Base-by-base conservation (phyloP, 2,888 invertebrate genomes). In the Drosophila kokeensis region DNA sequence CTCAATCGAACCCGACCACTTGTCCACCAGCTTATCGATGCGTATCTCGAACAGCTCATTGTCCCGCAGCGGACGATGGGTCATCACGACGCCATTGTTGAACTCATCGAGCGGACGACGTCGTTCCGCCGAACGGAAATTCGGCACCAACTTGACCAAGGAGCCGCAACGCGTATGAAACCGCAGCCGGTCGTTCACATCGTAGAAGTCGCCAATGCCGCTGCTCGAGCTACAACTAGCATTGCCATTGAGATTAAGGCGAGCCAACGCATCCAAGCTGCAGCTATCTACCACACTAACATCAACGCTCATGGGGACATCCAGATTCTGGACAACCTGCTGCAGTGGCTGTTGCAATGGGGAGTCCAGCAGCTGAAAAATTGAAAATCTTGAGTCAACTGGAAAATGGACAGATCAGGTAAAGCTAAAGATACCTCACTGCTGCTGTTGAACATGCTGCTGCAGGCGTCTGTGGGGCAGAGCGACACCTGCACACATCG, bases 41-140 rank as follows among this genome's bases (percentile, higher is more conserved):
- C 98, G 95, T 91, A 99, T 98, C 95, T 99, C 98, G 93, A 99
- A 99, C 27, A 98, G 93, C 93, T 99, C 99, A 89, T 97, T 96
- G 91, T 98, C 97, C 72, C 95, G 94, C 5, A 99, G 93, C 0
- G 97, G 96, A 48, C 99, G 94, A 90, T 98, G 97, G 2, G 98
- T 98, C 97, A 99, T 98, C 2, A 98, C 98, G 4, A 99, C 98
- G 0, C 98, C 98, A 93, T 99, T 98, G 92, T 99, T 98, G 92
- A 98, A 99, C 93, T 99, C 98, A 90, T 98, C 98, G 8, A 97
- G 93, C 0, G 98, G 98, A 69, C 98, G 95, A 63, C 97, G 95
- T 70, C 99, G 94, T 92, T 98, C 97, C 0, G 98, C 98, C 6
- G 97, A 96, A 79, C 98, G 95, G 93, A 96, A 95, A 87, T 96